phyloP scores from a whole-genome alignment of 2,797 vertebrate species.

The Odontamblyopus rebecca region DNA sequence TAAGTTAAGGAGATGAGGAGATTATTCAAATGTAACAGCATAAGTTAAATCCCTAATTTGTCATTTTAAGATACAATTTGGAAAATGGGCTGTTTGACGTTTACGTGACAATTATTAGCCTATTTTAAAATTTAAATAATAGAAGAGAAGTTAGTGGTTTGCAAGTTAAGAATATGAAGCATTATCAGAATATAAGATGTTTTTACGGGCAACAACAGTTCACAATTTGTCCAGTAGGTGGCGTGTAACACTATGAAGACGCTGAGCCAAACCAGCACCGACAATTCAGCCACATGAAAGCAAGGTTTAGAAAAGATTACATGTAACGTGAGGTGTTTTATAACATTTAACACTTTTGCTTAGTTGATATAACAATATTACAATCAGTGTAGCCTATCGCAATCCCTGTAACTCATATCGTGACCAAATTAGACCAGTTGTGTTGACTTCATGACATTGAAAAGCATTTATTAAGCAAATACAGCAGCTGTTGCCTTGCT shows the following conservation, averaged over 20 bases:
- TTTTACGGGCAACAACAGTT: slow-evolving; percentile 16
- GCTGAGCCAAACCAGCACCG: neutral
- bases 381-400: neutral
- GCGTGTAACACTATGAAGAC: slow-evolving; percentile 55
- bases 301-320: neutral
- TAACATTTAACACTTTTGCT: neutral
- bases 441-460: neutral
- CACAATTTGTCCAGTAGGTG: slow-evolving; percentile 63
- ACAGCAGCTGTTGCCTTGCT: too few relatives aligned
- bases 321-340: neutral
- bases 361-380: neutral
- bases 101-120: too few relatives aligned
- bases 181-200: neutral
- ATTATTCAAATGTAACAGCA: neutral
- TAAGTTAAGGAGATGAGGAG: neutral
- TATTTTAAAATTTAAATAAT: neutral
- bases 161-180: neutral
- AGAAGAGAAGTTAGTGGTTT: neutral
- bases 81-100: too few relatives aligned
- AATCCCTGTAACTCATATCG: neutral
- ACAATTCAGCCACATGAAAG: neutral
- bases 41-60: too few relatives aligned
- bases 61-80: too few relatives aligned
- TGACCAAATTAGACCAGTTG: neutral
- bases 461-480: neutral